Evolutionary conservation across 2,113 vertebrate genomes (phyloP), one percentile per base, ranked within the genome.

Genomic region (Dermatemys mawii): DNA sequence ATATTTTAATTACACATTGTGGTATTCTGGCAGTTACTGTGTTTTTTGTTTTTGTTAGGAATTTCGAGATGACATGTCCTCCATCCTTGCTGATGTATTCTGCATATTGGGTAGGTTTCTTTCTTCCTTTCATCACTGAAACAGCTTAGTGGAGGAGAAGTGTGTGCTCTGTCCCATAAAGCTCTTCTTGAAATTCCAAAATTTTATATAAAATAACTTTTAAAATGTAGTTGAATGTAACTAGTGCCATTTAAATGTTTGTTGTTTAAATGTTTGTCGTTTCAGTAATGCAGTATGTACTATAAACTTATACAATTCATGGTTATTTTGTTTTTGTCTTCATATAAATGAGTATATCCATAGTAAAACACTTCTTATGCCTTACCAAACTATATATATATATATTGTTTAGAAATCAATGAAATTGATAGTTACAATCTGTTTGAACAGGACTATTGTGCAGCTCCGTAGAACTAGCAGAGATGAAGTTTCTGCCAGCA

Each of bases 71-170:
- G 99, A 99, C 94, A 99, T 99, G 99, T 98, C 99, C 92, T 99
- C 99, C 81, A 98, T 99, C 97, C 98, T 99, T 98, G 99, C 99
- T 96, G 99, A 99, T 97, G 99, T 99, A n/a, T 99, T 99, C 97
- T 99, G 99, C 97, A 98, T 99, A 97, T 98, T 99, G 97, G 99
- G 99, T 99, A 97, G 83, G 96, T 87, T 87, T 92, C 19, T 48
- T 55, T 81, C 29, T 96, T 89, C 82, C 70, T 93, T 90, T 91
- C 2, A 81, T 21, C 26, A 6, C 1, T 78, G 44, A 0, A 2
- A 21, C 11, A 53, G 10, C 57, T 46, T 17, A 41, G 27, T 75
- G 60, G 48, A 41, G 63, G 26, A 81, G 53, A 91, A 92, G 38
- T 67, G 4, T 22, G 11, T 55, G 81, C 78, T 87, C 7, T 88